Base-by-base conservation (phyloP, 2,888 invertebrate genomes). In the Caenorhabditis becei region DNA sequence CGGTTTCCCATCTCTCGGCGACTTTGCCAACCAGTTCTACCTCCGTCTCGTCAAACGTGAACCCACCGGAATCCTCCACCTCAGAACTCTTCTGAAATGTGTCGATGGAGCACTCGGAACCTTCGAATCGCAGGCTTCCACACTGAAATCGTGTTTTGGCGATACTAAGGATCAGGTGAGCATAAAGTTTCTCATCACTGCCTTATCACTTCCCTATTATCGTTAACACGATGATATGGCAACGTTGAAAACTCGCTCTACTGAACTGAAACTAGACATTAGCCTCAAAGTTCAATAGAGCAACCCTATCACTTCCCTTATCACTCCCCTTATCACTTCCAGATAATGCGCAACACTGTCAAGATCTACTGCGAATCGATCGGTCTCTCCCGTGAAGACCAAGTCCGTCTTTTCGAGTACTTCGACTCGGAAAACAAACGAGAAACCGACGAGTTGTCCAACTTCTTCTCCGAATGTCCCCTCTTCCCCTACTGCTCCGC, bases 301-400 rank as follows among this genome's bases (percentile, higher is more conserved):
- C n/a, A n/a, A n/a, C n/a, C n/a, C n/a, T n/a, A n/a, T n/a, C n/a
- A n/a, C n/a, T n/a, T n/a, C n/a, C n/a, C n/a, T 54, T 41, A 72
- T n/a, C n/a, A n/a, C n/a, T n/a, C n/a, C n/a, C n/a, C n/a, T n/a
- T n/a, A n/a, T n/a, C n/a, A n/a, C n/a, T n/a, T n/a, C n/a, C n/a
- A n/a, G 72, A 58, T 72, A 0, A 74, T 74, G 72, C 23, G 72
- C 47, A 58, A 65, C 47, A 58, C 58, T n/a, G 72, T 74, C 8
- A 74, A 74, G 35, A 74, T 74, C 23, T 74, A 54, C 28, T 74
- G 72, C 49, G 72, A 74, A 24, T 56, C 63, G 0, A 74, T 63
- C 37, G 65, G 49, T 32, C 56, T 74, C 51, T 49, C 49, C 7
- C 72, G 72, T 0, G 72, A 74, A 8, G 72, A 74, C 14, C 72